phyloP scores from a whole-genome alignment of 2,797 vertebrate genomes.

The Okamejei kenojei region DNA sequence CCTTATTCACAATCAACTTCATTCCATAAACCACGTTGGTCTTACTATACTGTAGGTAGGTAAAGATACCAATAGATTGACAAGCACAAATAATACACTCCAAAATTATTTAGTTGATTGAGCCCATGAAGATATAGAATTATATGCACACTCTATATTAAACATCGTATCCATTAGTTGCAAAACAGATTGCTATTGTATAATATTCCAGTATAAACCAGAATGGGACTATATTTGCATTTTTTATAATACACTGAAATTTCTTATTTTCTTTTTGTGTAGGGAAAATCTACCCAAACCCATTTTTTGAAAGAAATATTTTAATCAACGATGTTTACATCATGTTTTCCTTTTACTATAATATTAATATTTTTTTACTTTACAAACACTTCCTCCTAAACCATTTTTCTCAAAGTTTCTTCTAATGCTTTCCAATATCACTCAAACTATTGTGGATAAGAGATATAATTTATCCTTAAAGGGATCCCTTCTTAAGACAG shows the following conservation, averaged over 20 bases:
- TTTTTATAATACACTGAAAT: neutral
- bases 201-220: neutral
- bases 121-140: too few relatives aligned
- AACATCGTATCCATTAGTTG: neutral
- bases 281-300: neutral
- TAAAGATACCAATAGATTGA: neutral
- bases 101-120: neutral
- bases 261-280: neutral
- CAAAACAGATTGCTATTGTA: neutral
- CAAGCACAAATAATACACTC: slow-evolving; percentile 1
- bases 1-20: neutral
- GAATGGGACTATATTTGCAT: neutral
- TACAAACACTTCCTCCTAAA: neutral
- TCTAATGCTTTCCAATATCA: neutral
- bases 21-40: neutral
- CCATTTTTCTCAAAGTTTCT: neutral
- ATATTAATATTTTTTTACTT: neutral
- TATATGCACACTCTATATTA: neutral
- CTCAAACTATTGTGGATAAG: neutral
- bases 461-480: neutral
- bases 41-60: too few relatives aligned
- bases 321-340: slow-evolving; percentile 3
- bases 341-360: neutral
- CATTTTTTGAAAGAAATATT: neutral
- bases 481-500: neutral